These are phyloP conservation scores for Diorhabda sublineata DNA, from an alignment of 1,140 invertebrate species.

Conservation along the genomic window DNA sequence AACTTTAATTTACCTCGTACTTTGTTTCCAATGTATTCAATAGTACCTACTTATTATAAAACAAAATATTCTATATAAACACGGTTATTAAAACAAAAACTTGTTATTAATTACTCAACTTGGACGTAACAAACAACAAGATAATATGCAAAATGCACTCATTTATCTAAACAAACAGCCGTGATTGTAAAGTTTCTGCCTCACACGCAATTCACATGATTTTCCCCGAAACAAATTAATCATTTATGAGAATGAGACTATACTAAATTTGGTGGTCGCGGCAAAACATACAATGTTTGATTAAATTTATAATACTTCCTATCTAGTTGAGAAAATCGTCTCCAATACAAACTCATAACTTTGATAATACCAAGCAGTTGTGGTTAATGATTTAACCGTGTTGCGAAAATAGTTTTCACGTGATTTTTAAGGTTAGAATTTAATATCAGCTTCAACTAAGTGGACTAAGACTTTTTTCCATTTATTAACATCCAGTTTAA, in stretches of 20 bases:
- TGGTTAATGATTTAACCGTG: no score
- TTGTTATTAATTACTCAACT: no score
- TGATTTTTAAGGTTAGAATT: no score
- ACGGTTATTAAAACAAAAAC: no score
- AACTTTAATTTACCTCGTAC: no score
- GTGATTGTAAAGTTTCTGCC: not conserved
- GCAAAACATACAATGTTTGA: conserved; percentile 2
- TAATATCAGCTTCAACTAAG: no score
- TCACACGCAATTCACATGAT: not conserved
- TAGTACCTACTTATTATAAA: no score
- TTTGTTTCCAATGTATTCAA: no score
- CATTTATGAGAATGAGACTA: conserved; percentile 1
- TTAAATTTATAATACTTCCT: not conserved
- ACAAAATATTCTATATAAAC: no score
- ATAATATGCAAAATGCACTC: not conserved
- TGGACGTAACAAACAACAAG: not conserved
- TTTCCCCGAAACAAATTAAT: not conserved
- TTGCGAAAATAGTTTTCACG: no score
- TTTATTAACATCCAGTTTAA: no score
- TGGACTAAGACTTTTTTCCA: no score
- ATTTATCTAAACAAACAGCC: not conserved
- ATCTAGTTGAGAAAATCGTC: not conserved
- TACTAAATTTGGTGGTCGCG: not conserved
- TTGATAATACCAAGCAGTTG: not conserved
- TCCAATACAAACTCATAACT: not conserved